Conservation (phyloP, 1,140 invertebrate genomes). For the Agrypnia vestita region DNA sequence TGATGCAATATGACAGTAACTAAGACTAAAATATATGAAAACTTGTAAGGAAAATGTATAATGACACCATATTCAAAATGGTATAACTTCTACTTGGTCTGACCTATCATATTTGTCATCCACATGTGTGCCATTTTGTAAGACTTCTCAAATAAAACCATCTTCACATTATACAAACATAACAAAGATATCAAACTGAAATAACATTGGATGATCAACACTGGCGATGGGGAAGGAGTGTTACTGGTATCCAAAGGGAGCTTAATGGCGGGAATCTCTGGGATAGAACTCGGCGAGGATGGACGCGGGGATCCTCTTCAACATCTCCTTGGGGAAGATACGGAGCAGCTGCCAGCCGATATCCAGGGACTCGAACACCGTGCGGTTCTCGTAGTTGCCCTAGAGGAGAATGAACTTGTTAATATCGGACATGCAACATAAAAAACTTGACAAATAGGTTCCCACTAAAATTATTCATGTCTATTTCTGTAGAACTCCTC, state of each 20-base stretch:
- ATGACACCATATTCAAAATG: neutral
- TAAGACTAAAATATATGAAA: too few relatives aligned
- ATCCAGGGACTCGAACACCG: conserved; percentile 99
- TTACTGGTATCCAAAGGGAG: neutral
- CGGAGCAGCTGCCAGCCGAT: conserved; percentile 99
- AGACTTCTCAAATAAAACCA: neutral
- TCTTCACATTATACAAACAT: neutral
- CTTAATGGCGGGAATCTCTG: conserved; percentile 86
- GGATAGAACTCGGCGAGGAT: conserved; percentile 99
- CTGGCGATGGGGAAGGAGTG: neutral
- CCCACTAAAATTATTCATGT: too few relatives aligned
- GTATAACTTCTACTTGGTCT: neutral
- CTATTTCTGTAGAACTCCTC: too few relatives aligned
- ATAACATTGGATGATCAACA: neutral
- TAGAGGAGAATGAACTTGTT: conserved; percentile 62
- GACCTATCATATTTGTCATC: too few relatives aligned
- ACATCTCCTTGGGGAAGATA: conserved; percentile 99
- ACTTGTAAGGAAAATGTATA: too few relatives aligned
- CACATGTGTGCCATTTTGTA: neutral
- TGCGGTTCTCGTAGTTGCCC: conserved; percentile 99
- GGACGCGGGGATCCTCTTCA: conserved; percentile 97
- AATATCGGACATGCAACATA: conserved; percentile 45
- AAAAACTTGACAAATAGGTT: conserved; percentile 29
- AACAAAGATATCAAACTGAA: neutral
- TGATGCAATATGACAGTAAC: too few relatives aligned